A percentile compares a stretch with the other conserved stretches of the same genome.
Evolutionary conservation across 2,113 vertebrate species (phyloP).

Genomic region (Empidonax alnorum): DNA sequence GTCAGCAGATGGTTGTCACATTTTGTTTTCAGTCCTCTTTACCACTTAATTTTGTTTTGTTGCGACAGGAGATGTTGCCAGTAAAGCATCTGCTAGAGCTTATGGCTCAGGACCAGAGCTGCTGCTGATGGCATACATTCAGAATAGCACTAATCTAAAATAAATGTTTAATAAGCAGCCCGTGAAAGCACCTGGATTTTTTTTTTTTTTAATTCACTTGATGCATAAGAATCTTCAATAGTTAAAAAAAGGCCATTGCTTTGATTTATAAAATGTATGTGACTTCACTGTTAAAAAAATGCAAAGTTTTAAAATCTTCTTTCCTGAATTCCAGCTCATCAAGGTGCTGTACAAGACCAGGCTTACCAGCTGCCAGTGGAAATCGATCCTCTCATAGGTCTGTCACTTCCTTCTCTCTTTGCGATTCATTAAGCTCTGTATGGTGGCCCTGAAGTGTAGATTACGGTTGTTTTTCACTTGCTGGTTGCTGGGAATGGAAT

Average conservation of each 20-base stretch:
- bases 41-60: conserved; percentile 86
- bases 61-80: conserved; percentile 78
- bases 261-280: conserved; percentile 52
- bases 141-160: conserved; percentile 78
- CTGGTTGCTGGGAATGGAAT: conserved; percentile 91
- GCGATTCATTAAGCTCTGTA: conserved; percentile 88
- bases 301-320: conserved; percentile 68
- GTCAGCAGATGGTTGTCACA: conserved; percentile 85
- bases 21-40: conserved; percentile 82
- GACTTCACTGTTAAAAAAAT: conserved; percentile 45
- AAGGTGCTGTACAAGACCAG: conserved; percentile 93
- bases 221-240: conserved; percentile 3
- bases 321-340: conserved; percentile 90
- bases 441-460: conserved; percentile 92
- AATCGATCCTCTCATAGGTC: conserved; percentile 99
- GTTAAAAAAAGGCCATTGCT: not conserved
- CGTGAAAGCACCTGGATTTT: conserved; percentile 66
- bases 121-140: conserved; percentile 74
- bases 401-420: conserved; percentile 87
- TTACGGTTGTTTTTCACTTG: conserved; percentile 94
- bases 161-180: conserved; percentile 81
- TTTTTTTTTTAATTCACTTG: conserved; percentile 25
- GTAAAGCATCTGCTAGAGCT: conserved; percentile 85
- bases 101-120: conserved; percentile 78
- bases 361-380: conserved; percentile 99